Evolutionary conservation across 92 coral and sea anemone species (phyloP), one percentile per base, ranked within the genome.

Genomic region (Actinernus sp.): DNA sequence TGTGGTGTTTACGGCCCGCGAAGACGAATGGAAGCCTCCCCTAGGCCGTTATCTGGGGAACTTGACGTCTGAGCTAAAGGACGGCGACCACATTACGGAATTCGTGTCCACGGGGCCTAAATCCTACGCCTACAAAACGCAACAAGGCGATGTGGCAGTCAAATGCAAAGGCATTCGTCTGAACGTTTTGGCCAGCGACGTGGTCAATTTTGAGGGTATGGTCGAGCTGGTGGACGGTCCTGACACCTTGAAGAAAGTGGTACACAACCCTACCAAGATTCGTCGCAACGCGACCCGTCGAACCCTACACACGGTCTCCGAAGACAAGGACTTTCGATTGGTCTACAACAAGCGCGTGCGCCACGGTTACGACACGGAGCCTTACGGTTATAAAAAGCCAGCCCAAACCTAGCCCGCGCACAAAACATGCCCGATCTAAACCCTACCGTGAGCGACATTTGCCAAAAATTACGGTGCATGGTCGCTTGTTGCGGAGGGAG

Each of bases 71-170:
- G 78, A 78, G 22, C 46, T 68, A 20, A 18, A 68, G 1, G 43
- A 52, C 2, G 55, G 47, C 0, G 71, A 78, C 3, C 21, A 20
- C 46, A 78, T 68, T 26, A 23, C 26, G 3, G 45, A 39, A 2
- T 68, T 78, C 41, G n/a, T n/a, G n/a, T 66, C 70, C 13, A 54
- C 71, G 20, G 85, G 78, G 0, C 77, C 78, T 1, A 78, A 78
- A 48, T 43, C 52, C 30, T 78, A 58, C 19, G 67, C 57, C 0
- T 71, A 71, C 23, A 10, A 10, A n/a, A n/a, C n/a, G n/a, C n/a
- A n/a, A n/a, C n/a, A n/a, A n/a, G n/a, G n/a, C n/a, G n/a, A n/a
- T n/a, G n/a, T n/a, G n/a, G n/a, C n/a, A n/a, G n/a, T n/a, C 23
- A 54, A 65, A 66, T 74, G 71, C 0, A 55, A 74, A 1, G 74